Evolutionary conservation across 2,888 invertebrate genomes (phyloP).

Genomic region (Eudemis profundana): DNA sequence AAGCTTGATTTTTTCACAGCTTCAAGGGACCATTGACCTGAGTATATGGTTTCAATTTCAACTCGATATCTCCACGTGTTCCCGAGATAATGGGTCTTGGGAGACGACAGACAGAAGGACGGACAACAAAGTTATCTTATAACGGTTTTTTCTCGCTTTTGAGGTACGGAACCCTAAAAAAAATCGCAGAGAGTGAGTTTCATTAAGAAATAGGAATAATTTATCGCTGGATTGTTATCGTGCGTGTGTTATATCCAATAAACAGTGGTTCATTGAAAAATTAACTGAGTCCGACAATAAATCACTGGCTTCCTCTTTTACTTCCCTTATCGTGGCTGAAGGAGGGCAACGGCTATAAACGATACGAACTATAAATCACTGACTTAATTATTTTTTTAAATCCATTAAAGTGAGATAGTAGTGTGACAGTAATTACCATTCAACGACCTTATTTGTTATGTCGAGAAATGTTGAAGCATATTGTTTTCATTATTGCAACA

Average conservation of each 20-base stretch:
- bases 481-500: no score
- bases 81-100: no score
- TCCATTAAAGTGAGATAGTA: constrained; percentile 66
- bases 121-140: no score
- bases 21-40: no score
- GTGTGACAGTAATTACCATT: constrained; percentile 53
- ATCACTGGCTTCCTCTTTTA: constrained; percentile 66
- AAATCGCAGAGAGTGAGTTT: constrained; percentile 44
- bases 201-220: constrained; percentile 47
- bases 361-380: constrained; percentile 73
- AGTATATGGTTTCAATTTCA: no score
- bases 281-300: constrained; percentile 59
- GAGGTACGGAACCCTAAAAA: no score
- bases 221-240: constrained; percentile 45
- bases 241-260: constrained; percentile 47
- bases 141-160: no score
- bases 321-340: constrained; percentile 74
- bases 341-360: constrained; percentile 62
- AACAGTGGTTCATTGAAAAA: constrained; percentile 63
- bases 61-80: no score
- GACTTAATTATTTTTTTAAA: constrained; percentile 57
- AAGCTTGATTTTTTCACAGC: no score
- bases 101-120: no score
- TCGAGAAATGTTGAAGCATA: background rate
- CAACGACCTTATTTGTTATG: constrained; percentile 5